Percentiles rank a stretch among this genome's conserved stretches.
Evolutionary conservation across 2,888 invertebrate species (phyloP).

Genomic region (Patella caerulea): DNA sequence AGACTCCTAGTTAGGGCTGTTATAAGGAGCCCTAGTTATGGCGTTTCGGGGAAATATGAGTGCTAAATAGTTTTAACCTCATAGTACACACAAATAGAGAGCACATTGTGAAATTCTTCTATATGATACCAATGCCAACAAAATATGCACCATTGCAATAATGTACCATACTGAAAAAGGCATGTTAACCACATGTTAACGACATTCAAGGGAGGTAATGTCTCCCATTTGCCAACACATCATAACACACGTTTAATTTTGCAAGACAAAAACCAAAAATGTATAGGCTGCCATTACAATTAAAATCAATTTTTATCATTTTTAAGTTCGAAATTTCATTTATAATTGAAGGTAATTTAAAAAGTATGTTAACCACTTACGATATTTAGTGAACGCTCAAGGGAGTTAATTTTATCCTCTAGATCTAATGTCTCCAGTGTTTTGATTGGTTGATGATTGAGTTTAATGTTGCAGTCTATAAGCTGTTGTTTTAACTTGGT

Average conservation of each 20-base stretch:
- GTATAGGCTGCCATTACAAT: too few relatives aligned
- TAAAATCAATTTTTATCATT: too few relatives aligned
- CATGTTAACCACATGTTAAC: constrained; percentile 4
- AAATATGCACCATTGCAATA: too few relatives aligned
- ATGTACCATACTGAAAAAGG: too few relatives aligned
- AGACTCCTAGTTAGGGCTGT: too few relatives aligned
- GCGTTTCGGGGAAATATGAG: too few relatives aligned
- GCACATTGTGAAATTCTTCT: neutral
- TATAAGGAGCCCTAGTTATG: too few relatives aligned
- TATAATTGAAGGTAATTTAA: too few relatives aligned
- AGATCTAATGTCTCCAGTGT: constrained; percentile 2
- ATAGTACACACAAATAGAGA: too few relatives aligned
- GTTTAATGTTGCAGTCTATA: constrained; percentile 22
- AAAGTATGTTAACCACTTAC: neutral
- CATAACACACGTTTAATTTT: constrained; percentile 6
- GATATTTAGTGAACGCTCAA: neutral
- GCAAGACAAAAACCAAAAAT: too few relatives aligned
- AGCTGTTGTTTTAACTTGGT: constrained; percentile 21
- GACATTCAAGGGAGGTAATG: constrained; percentile 3
- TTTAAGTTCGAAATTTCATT: too few relatives aligned
- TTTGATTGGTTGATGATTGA: constrained; percentile 12
- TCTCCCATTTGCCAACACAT: neutral
- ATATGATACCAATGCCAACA: neutral
- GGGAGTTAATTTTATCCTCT: neutral
- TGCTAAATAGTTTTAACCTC: too few relatives aligned